Conservation (phyloP, 2,888 invertebrate genomes). For the Sphaerophoria rueppellii region DNA sequence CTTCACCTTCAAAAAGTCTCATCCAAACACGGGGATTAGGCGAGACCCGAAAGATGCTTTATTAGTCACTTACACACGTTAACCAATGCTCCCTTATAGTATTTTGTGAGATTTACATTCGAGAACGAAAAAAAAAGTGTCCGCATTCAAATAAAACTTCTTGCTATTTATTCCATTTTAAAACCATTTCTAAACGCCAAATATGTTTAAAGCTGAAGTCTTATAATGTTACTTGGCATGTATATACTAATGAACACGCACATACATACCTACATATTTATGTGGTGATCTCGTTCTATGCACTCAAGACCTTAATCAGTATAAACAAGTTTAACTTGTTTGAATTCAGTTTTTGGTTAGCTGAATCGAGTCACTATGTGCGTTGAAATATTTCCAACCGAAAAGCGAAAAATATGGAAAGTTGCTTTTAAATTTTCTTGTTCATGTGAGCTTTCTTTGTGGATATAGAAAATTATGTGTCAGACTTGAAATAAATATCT, state of each 20-base stretch:
- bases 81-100: too few species aligned
- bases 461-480: too few species aligned
- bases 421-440: constrained; percentile 6
- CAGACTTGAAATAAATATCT: too few species aligned
- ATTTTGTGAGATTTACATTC: too few species aligned
- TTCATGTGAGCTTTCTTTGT: too few species aligned
- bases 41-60: constrained; percentile 59
- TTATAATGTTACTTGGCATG: constrained; percentile 49
- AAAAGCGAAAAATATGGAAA: constrained; percentile 30
- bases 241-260: background rate
- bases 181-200: constrained; percentile 10
- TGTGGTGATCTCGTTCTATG: constrained; percentile 35
- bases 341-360: constrained; percentile 3
- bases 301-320: constrained; percentile 21
- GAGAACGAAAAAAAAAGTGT: too few species aligned
- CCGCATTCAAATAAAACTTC: constrained; percentile 25
- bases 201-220: constrained; percentile 62
- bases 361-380: background rate
- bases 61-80: constrained; percentile 63
- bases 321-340: constrained; percentile 59
- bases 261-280: too few species aligned
- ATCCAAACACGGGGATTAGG: constrained; percentile 52
- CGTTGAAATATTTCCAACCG: background rate
- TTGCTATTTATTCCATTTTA: constrained; percentile 18
- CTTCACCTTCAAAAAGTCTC: constrained; percentile 43